Percentiles rank a stretch among this genome's conserved stretches.
Conservation (phyloP, 2,888 invertebrate species). For the Cantharis nigra region DNA sequence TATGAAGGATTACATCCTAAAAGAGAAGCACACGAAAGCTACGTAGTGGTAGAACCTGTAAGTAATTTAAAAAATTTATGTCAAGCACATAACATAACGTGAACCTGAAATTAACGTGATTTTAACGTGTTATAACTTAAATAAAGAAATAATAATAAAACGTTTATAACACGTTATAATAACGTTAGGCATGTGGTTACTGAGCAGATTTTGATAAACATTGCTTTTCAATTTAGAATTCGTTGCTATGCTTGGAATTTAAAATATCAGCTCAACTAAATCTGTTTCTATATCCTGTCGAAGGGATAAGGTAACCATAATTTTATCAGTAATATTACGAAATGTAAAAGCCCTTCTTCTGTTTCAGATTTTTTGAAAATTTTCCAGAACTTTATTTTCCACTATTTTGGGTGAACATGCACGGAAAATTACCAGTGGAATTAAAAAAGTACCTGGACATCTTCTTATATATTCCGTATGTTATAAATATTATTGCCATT, state of each 20-base stretch:
- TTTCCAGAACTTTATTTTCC: slow-evolving; percentile 74
- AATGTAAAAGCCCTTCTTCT: not conserved
- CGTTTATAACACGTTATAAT: no score
- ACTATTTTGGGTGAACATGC: slow-evolving; percentile 77
- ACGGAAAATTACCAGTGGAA: slow-evolving; percentile 62
- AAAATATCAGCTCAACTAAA: not conserved
- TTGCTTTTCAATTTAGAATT: not conserved
- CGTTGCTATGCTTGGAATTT: not conserved
- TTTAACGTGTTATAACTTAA: no score
- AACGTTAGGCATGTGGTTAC: no score
- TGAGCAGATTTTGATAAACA: no score
- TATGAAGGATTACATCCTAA: slow-evolving; percentile 74
- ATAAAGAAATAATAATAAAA: no score
- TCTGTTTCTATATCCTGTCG: not conserved
- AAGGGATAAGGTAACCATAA: slow-evolving; percentile 61
- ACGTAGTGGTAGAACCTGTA: slow-evolving; percentile 77
- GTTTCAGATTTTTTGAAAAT: slow-evolving; percentile 65
- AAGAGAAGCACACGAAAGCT: slow-evolving; percentile 73
- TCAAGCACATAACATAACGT: no score
- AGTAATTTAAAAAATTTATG: slow-evolving; percentile 37
- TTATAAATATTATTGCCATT: not conserved
- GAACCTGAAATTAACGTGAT: no score
- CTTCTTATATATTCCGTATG: not conserved
- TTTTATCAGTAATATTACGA: not conserved
- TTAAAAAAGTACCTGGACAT: not conserved